Conservation (phyloP, 2,888 invertebrate species). For the Tetranychus piercei region DNA sequence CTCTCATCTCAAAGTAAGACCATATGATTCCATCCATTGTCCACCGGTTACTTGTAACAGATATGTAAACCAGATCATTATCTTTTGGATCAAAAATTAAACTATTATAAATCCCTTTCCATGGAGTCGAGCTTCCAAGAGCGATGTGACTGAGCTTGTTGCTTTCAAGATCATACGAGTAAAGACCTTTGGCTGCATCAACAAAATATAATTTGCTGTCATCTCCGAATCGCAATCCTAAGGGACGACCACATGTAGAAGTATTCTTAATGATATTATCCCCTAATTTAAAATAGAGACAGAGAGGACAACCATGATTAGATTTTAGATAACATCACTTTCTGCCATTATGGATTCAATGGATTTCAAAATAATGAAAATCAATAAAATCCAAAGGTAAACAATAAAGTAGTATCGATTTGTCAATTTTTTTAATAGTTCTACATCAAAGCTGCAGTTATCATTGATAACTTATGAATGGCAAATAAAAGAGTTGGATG, state of each 20-base stretch:
- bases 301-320: not conserved
- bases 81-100: slow-evolving; percentile 24
- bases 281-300: not conserved
- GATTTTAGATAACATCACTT: too few relatives aligned
- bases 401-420: too few relatives aligned
- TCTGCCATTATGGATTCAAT: too few relatives aligned
- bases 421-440: too few relatives aligned
- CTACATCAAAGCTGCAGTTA: too few relatives aligned
- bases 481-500: too few relatives aligned
- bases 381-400: too few relatives aligned
- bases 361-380: too few relatives aligned
- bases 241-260: slow-evolving; percentile 24
- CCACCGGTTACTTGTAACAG: slow-evolving; percentile 60
- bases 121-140: not conserved
- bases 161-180: slow-evolving; percentile 15
- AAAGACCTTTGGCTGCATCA: slow-evolving; percentile 26
- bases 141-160: slow-evolving; percentile 23
- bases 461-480: too few relatives aligned
- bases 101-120: slow-evolving; percentile 21
- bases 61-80: slow-evolving; percentile 49
- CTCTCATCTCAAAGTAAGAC: slow-evolving; percentile 43
- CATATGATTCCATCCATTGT: slow-evolving; percentile 50
- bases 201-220: slow-evolving; percentile 24
- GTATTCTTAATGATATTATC: not conserved
- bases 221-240: slow-evolving; percentile 25